phyloP scores from a whole-genome alignment of 2,888 invertebrate genomes.

The Tetragnatha montana region DNA sequence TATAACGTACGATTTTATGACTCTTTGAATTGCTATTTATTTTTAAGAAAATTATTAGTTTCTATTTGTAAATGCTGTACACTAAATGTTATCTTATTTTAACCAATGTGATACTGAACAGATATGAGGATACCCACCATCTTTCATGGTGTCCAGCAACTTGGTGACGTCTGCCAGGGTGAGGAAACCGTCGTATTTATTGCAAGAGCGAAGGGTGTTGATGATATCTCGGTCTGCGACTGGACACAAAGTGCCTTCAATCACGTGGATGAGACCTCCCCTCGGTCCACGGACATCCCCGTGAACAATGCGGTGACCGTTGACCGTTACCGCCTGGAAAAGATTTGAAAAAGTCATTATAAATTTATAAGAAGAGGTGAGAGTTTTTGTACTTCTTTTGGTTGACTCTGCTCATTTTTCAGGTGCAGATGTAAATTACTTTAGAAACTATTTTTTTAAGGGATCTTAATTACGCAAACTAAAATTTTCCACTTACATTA shows the following conservation, averaged over 20 bases:
- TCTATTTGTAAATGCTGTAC: too few species aligned
- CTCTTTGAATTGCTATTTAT: too few species aligned
- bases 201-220: slow-evolving; percentile 74
- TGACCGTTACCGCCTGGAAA: slow-evolving; percentile 72
- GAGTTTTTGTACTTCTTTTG: too few species aligned
- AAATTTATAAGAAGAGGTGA: neutral
- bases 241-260: slow-evolving; percentile 75
- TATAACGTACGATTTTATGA: too few species aligned
- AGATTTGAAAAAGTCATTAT: neutral
- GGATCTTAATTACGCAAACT: too few species aligned
- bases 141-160: slow-evolving; percentile 67
- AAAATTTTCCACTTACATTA: too few species aligned
- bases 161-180: slow-evolving; percentile 75
- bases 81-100: too few species aligned
- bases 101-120: too few species aligned
- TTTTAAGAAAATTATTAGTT: too few species aligned
- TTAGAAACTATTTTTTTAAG: too few species aligned
- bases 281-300: slow-evolving; percentile 74
- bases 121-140: slow-evolving; percentile 55
- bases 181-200: slow-evolving; percentile 74
- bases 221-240: slow-evolving; percentile 73
- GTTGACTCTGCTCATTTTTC: too few species aligned
- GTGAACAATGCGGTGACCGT: slow-evolving; percentile 72
- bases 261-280: slow-evolving; percentile 76
- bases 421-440: too few species aligned